Evolutionary conservation across 2,888 invertebrate species (phyloP).

Genomic region (Drosophila quinaria): DNA sequence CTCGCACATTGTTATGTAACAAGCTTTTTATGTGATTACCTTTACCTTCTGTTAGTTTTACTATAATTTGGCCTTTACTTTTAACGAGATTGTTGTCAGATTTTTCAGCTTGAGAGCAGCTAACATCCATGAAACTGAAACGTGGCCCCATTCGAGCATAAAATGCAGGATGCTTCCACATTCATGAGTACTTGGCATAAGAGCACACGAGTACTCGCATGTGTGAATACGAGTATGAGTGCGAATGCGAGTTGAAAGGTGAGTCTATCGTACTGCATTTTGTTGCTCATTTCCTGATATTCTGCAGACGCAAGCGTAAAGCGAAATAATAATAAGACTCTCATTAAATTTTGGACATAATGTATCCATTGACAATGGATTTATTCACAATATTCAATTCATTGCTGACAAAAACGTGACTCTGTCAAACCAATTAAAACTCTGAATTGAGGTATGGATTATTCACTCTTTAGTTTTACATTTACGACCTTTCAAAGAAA

Average conservation of each 20-base stretch:
- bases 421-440: no score
- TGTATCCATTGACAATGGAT: background rate
- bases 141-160: constrained; percentile 54
- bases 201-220: background rate
- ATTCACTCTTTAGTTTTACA: background rate
- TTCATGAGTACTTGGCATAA: constrained; percentile 21
- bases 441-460: background rate
- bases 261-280: constrained; percentile 41
- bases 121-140: constrained; percentile 59
- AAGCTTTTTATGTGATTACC: constrained; percentile 80
- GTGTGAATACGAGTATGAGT: constrained; percentile 14
- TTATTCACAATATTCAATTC: background rate
- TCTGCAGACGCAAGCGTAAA: constrained; percentile 18
- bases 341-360: background rate
- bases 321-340: constrained; percentile 3
- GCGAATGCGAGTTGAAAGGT: background rate
- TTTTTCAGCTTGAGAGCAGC: constrained; percentile 50
- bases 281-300: constrained; percentile 39
- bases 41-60: constrained; percentile 80
- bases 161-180: constrained; percentile 54
- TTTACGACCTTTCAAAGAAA: background rate
- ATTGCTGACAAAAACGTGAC: background rate
- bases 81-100: constrained; percentile 79
- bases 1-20: constrained; percentile 75
- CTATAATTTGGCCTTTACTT: constrained; percentile 79